Evolutionary conservation across 2,113 vertebrate species (phyloP).

Genomic region (Melanerpes formicivorus): DNA sequence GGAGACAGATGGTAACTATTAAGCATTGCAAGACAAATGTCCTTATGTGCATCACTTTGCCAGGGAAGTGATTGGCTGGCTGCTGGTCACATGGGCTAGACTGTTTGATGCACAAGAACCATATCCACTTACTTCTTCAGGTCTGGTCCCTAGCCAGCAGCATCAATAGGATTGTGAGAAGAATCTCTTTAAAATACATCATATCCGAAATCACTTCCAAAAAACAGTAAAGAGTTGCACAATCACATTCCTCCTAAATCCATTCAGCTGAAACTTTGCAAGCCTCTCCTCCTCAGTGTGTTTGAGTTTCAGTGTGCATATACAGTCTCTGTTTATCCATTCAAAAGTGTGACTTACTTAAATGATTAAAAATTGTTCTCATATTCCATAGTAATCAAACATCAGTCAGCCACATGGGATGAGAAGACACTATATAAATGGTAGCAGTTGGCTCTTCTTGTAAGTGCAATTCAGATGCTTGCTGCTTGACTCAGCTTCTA

Average conservation of each 20-base stretch:
- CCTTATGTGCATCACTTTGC: not conserved
- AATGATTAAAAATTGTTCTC: conserved; percentile 33
- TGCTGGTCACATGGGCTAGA: not conserved
- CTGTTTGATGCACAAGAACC: not conserved
- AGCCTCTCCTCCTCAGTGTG: not conserved
- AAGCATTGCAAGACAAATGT: not conserved
- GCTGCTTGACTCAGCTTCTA: not conserved
- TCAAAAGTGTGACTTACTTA: conserved; percentile 32
- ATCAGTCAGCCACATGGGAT: not conserved
- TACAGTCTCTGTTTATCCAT: not conserved
- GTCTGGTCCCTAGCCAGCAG: not conserved
- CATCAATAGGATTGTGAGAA: not conserved
- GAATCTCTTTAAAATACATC: not conserved
- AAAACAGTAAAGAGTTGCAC: not conserved
- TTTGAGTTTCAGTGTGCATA: not conserved
- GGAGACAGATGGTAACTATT: conserved; percentile 13
- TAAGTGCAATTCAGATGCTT: not conserved
- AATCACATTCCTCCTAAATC: not conserved
- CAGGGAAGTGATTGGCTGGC: not conserved
- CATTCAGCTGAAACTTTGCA: not conserved
- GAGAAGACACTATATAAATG: not conserved
- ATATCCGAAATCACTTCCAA: not conserved
- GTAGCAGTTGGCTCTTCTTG: conserved; percentile 4
- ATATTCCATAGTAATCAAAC: conserved; percentile 33
- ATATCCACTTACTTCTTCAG: not conserved